Evolutionary conservation across 1,140 invertebrate genomes (phyloP).

Genomic region (Hylaeus anthracinus): DNA sequence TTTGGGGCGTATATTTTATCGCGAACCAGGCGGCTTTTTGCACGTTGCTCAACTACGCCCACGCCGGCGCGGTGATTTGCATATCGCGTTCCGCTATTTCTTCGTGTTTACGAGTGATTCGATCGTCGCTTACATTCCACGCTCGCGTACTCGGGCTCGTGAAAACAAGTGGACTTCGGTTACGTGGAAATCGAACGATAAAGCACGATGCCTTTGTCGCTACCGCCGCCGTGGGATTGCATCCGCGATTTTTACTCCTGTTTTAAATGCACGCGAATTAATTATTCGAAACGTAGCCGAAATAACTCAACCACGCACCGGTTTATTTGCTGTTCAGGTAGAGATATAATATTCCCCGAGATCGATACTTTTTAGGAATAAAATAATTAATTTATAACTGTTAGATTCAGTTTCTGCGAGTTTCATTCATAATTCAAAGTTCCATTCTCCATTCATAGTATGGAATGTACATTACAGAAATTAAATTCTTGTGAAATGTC

Average conservation of each 20-base stretch:
- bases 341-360: too few species aligned
- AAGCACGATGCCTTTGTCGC: slow-evolving; percentile 16
- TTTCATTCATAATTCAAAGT: too few species aligned
- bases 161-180: slow-evolving; percentile 35
- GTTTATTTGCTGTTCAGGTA: not conserved
- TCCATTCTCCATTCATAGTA: too few species aligned
- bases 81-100: slow-evolving; percentile 47
- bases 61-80: slow-evolving; percentile 21
- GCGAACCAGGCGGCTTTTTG: not conserved
- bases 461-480: too few species aligned
- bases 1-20: slow-evolving; percentile 1
- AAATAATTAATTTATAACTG: too few species aligned
- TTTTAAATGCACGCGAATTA: not conserved
- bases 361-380: too few species aligned
- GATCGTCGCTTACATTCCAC: slow-evolving; percentile 39
- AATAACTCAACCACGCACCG: not conserved
- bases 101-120: slow-evolving; percentile 43
- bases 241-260: not conserved
- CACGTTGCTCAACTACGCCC: slow-evolving; percentile 30
- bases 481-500: too few species aligned
- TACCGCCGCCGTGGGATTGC: not conserved
- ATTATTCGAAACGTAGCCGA: too few species aligned
- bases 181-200: slow-evolving; percentile 36
- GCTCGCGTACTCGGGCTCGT: slow-evolving; percentile 1
- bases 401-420: too few species aligned